phyloP scores from a whole-genome alignment of 2,888 invertebrate species.

The Lasioglossum pauxillum region DNA sequence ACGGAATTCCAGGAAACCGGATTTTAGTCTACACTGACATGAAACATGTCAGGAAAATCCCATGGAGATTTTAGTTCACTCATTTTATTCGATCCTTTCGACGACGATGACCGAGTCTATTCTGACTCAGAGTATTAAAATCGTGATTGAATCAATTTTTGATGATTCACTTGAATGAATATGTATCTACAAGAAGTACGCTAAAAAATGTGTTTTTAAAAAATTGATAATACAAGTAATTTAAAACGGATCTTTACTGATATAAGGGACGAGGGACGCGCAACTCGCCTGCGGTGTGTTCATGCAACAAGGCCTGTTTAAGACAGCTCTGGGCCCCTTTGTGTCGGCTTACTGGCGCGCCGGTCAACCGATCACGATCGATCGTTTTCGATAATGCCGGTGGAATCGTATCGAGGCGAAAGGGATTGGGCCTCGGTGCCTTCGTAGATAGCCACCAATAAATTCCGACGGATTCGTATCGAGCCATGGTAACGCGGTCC shows the following conservation, averaged over 20 bases:
- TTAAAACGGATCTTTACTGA: neutral
- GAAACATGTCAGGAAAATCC: too few relatives aligned
- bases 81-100: neutral
- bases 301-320: slow-evolving; percentile 21
- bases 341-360: slow-evolving; percentile 36
- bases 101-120: too few relatives aligned
- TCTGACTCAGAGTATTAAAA: too few relatives aligned
- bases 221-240: too few relatives aligned
- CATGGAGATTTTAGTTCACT: neutral
- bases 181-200: too few relatives aligned
- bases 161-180: too few relatives aligned
- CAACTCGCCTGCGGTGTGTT: neutral
- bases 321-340: slow-evolving; percentile 33
- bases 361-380: slow-evolving; percentile 66
- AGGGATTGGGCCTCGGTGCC: slow-evolving; percentile 43
- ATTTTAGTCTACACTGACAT: neutral
- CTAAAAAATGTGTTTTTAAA: too few relatives aligned
- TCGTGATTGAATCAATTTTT: too few relatives aligned
- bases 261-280: neutral
- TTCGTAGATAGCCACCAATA: slow-evolving; percentile 52
- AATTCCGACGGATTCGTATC: slow-evolving; percentile 51
- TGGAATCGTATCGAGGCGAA: slow-evolving; percentile 30
- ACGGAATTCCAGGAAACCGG: neutral
- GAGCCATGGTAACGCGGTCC: slow-evolving; percentile 36
- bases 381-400: slow-evolving; percentile 61